Base-by-base conservation (phyloP, 2,888 invertebrate species). In the Endotricha flammealis region DNA sequence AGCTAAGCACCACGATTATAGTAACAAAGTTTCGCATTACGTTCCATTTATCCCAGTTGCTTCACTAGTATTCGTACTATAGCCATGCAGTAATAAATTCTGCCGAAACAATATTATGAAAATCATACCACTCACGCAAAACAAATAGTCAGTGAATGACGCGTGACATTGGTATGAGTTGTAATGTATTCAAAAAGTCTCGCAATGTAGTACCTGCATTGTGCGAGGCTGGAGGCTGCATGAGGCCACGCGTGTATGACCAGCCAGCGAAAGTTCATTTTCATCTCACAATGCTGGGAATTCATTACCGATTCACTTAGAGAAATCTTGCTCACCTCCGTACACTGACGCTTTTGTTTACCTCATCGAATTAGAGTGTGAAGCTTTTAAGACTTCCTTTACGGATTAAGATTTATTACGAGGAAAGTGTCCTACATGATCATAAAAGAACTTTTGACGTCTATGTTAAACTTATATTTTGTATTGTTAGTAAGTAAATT, bases 251-350 rank as follows among this genome's bases (percentile, higher is more conserved):
- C 49, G 48, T 52, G 54, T 62, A 64, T 64, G 58, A 56, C 61
- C 64, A 54, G 42, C 44, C 29, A 63, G 73, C 60, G 76, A 76
- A 76, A 76, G 75, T 69, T 61, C 41, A 63, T 68, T 62, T 62
- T 52, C 48, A 56, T 57, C 50, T 48, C 39, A 69, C 69, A 70
- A 70, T 71, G 48, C 62, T 67, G 71, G 52, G 72, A 71, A 71
- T 64, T 59, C 62, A 65, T 67, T 64, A 62, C 54, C 50, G 45
- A 46, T 46, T 59, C 56, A 59, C 60, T 52, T 50, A 54, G 69
- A 61, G 72, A 76, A 72, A 73, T 62, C 59, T 55, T 51, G 45
- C 38, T 46, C 38, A 45, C 45, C 37, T 48, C 31, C 37, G 38
- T 50, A 48, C 47, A 52, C 50, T 56, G 42, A 50, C 44, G 41